Evolutionary conservation across 2,888 invertebrate species (phyloP), one percentile per base, ranked within the genome.

Genomic region (Mycalesis mineus): DNA sequence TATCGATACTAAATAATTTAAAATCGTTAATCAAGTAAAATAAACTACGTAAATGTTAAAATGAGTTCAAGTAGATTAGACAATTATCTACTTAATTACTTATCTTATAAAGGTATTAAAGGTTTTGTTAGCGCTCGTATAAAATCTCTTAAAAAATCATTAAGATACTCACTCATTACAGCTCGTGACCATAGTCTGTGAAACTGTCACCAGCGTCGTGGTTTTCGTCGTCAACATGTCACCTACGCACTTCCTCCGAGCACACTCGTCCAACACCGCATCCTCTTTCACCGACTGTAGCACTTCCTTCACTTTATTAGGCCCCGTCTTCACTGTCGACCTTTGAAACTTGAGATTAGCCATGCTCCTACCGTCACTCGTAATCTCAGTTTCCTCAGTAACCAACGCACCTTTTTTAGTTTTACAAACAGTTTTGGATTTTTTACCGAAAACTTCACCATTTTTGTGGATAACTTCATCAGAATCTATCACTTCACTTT

Each of bases 111-210:
- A n/a, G n/a, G n/a, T n/a, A n/a, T n/a, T n/a, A n/a, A n/a, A n/a
- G n/a, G n/a, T n/a, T n/a, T n/a, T n/a, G 29, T 29, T 6, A 29
- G 29, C 7, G 7, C 29, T 29, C 29, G 29, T 29, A 29, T 29
- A 29, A 6, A 7, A 41, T 9, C 0, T 44, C n/a, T 14, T 9
- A 14, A 14, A 31, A 13, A 31, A 8, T n/a, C n/a, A 7, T 13
- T 2, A 31, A 45, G 44, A 13, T 78, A 91, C 91, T 91, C 68
- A 91, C 90, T 89, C 90, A 76, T 90, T 90, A 61, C 89, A 90
- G 50, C 82, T 82, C 45, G 88, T 87, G 40, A 80, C 77, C n/a
- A 84, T 79, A 0, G 85, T 88, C 70, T 89, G 90, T 53, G 84
- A 81, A 49, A 89, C 88, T 2, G 88, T 89, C 57, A 88, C 88